Base-by-base conservation (phyloP, 2,113 vertebrate genomes). In the Clarias gariepinus region DNA sequence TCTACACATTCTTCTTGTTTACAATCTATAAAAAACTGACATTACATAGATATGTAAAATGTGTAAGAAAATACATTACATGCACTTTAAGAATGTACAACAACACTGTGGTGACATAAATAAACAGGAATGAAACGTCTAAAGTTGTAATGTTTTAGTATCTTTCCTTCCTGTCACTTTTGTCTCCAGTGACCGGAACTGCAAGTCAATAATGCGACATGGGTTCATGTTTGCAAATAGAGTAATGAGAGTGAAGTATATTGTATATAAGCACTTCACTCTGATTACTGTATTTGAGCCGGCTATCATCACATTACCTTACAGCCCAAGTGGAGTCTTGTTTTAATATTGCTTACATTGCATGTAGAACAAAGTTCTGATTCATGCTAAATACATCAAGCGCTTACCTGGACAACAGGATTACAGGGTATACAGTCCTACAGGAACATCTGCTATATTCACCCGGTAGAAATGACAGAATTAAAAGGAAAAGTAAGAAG, bases 401-500 rank as follows among this genome's bases (percentile, higher is more conserved):
- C 57, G n/a, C 81, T 88, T 71, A 90, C 86, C 87, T 79, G 21
- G n/a, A 68, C 52, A 53, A 21, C 30, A 13, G 11, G 13, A 47
- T 25, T 41, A 85, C 28, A 85, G 41, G 25, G 23, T 81, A 13
- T 36, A 21, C 53, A 19, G 74, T 81, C 81, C 13, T 16, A 47
- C 63, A 41, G 30, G 33, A 84, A 83, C 58, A 73, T 86, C 57
- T 21, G 53, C 52, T 84, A 18, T 0, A 64, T 30, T 52, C 30
- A 74, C 10, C 33, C 28, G 25, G 60, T 1, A 9, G 4, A 28
- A 53, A 77, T 19, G 57, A 86, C 12, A 36, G 80, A 85, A 81
- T 30, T 15, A 85, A n/a, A 21, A 71, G 21, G 36, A 81, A 86
- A 53, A 61, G 79, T 78, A 68, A 81, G 58, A 83, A 71, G 52